Percentiles rank a stretch among this genome's conserved stretches.
Conservation (phyloP, 2,113 vertebrate species). For the Podilymbus podiceps region DNA sequence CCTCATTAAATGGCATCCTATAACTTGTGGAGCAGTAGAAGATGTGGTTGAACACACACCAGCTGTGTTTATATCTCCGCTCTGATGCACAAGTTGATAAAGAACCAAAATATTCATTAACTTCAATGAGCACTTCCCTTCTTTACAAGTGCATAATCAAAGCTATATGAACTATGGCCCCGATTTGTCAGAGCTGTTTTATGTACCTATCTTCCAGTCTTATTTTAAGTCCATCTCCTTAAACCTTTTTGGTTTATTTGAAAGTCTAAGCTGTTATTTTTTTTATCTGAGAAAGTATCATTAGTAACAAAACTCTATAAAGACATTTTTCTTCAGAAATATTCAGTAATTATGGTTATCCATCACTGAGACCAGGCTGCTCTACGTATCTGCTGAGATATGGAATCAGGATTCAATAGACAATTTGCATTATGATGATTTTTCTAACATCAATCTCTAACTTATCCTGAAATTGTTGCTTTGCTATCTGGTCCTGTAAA, state of each 20-base stretch:
- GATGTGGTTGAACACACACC: constrained; percentile 24
- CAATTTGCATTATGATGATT: not conserved
- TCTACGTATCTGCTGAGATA: not conserved
- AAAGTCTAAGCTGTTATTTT: not conserved
- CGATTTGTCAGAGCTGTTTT: not conserved
- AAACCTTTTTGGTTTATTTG: not conserved
- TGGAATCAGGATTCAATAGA: not conserved
- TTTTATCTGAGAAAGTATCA: not conserved
- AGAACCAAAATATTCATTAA: constrained; percentile 59
- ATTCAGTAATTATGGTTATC: not conserved
- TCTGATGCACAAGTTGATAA: constrained; percentile 38
- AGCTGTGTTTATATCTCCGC: constrained; percentile 51
- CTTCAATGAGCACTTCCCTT: constrained; percentile 37
- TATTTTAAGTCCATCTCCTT: not conserved
- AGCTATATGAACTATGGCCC: not conserved
- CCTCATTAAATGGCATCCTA: not conserved
- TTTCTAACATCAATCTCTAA: not conserved
- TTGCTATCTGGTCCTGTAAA: not conserved
- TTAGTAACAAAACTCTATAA: not conserved
- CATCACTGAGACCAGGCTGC: not conserved
- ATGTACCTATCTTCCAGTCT: not conserved
- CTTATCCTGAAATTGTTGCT: not conserved
- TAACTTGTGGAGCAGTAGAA: not conserved
- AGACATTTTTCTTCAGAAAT: not conserved
- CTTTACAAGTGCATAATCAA: constrained; percentile 9